Base-by-base conservation (phyloP, 1,140 invertebrate genomes). In the Lasioglossum baleicum region DNA sequence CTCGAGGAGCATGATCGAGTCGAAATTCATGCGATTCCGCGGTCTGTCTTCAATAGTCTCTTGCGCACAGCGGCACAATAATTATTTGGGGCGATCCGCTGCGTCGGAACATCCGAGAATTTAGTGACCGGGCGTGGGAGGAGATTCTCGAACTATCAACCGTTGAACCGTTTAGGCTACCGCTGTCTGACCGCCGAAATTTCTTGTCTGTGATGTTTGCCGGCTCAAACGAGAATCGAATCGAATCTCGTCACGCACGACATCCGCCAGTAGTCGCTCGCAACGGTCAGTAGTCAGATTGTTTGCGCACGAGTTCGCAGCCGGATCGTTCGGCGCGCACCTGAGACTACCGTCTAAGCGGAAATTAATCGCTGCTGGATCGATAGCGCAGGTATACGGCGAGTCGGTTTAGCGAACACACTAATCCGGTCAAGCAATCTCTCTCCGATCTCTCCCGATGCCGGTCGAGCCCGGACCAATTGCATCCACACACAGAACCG, bases 341-440 rank as follows among this genome's bases (percentile, higher is more conserved):
- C 82, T 77, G 81, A 84, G 78, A 83, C 71, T 75, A 75, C 72
- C 71, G 74, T 79, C 75, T 83, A 75, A 88, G 84, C 85, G 81
- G 80, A 87, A 88, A 88, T 88, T 88, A 88, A 88, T 88, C 83
- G 85, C 60, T 61, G 51, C 20, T 35, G 67, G 80, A 85, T 88
- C 85, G 81, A 86, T 83, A 75, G 60, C 76, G 40, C 70, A 72
- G 70, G 79, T 80, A 80, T 86, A 83, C 66, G 76, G 53, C 65
- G 66, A 67, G 72, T 51, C 74, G 77, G 77, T 78, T 75, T 79
- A 75, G 76, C 68, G 84, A 83, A 85, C 85, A 78, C 67, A 77
- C 82, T 88, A 88, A 88, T 88, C 87, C 85, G 69, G 85, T 85
- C 81, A 83, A 78, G 83, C 83, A 80, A 85, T 87, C 84, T 79